These are phyloP conservation scores for Mercenaria mercenaria DNA, from an alignment of 1,140 invertebrate genomes.

Conservation along the genomic window DNA sequence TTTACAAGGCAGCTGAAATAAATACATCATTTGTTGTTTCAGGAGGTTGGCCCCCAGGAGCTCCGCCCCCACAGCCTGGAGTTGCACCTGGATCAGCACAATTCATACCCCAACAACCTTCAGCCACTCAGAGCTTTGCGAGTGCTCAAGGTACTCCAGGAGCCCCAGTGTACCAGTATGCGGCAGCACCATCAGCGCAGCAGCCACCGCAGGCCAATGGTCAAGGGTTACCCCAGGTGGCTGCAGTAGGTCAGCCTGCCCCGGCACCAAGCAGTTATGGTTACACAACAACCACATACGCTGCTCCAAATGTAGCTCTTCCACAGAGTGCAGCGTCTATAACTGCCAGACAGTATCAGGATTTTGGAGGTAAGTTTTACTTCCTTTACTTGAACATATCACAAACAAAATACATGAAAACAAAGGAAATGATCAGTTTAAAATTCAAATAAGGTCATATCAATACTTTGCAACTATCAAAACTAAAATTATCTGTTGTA, in stretches of 20 bases:
- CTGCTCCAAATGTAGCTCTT: conserved; percentile 11
- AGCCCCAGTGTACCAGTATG: conserved; percentile 47
- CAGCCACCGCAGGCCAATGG: conserved; percentile 31
- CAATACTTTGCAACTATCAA: too few species aligned
- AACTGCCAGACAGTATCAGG: conserved; percentile 32
- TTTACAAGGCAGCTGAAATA: too few species aligned
- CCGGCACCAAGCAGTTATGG: conserved; percentile 21
- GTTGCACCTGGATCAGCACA: conserved; percentile 11
- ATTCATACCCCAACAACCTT: not conserved
- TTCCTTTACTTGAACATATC: too few species aligned
- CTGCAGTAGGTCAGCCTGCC: not conserved
- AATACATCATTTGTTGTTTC: too few species aligned
- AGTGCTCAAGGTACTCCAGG: conserved; percentile 30
- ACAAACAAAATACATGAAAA: too few species aligned
- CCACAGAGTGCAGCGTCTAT: conserved; percentile 17
- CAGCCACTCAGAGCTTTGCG: not conserved
- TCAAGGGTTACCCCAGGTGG: conserved; percentile 16
- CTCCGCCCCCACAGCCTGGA: conserved; percentile 18
- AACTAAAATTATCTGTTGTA: too few species aligned
- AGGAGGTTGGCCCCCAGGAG: conserved; percentile 40
- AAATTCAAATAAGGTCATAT: not conserved
- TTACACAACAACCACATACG: conserved; percentile 43
- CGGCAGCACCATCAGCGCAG: conserved; percentile 13
- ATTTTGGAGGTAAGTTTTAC: conserved; percentile 37
- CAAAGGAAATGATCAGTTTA: not conserved